Percentiles rank a stretch among this genome's conserved stretches.
Evolutionary conservation across 2,113 vertebrate genomes (phyloP).

Genomic region (Mastomys coucha): DNA sequence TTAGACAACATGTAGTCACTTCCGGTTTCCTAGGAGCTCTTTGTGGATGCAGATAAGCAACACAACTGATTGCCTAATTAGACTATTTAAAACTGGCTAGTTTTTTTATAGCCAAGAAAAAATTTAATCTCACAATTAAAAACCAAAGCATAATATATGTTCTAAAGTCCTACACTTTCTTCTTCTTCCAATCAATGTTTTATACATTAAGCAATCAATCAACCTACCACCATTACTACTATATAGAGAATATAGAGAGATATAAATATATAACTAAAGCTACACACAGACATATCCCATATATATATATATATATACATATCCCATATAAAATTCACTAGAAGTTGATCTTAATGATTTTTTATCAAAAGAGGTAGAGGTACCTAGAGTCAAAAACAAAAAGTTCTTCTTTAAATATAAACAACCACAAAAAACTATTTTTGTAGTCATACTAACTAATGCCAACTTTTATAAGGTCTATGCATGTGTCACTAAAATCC

Average conservation of each 20-base stretch:
- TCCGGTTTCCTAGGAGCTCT: conserved; percentile 64
- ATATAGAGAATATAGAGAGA: not conserved
- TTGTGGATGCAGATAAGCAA: conserved; percentile 67
- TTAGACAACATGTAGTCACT: conserved; percentile 66
- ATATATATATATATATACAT: not conserved
- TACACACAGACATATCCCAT: not conserved
- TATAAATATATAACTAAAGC: not conserved
- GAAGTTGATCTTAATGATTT: not conserved
- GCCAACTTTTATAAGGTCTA: not conserved
- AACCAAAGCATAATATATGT: conserved; percentile 28
- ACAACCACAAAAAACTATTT: not conserved
- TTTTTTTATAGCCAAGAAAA: conserved; percentile 53
- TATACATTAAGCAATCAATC: not conserved
- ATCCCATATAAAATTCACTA: not conserved
- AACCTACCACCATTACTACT: not conserved
- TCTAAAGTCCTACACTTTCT: not conserved
- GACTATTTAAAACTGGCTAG: conserved; percentile 65
- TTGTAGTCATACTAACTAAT: not conserved
- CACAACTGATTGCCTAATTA: conserved; percentile 73
- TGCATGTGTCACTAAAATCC: not conserved
- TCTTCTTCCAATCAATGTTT: not conserved
- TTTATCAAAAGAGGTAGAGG: not conserved
- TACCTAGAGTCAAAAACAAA: not conserved
- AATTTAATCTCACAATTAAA: conserved; percentile 30
- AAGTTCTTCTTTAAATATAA: not conserved